Percentiles rank a stretch among this genome's conserved stretches.
These are phyloP conservation scores for Acanthopleura granulata DNA, from an alignment of 2,888 invertebrate genomes.

Conservation along the genomic window DNA sequence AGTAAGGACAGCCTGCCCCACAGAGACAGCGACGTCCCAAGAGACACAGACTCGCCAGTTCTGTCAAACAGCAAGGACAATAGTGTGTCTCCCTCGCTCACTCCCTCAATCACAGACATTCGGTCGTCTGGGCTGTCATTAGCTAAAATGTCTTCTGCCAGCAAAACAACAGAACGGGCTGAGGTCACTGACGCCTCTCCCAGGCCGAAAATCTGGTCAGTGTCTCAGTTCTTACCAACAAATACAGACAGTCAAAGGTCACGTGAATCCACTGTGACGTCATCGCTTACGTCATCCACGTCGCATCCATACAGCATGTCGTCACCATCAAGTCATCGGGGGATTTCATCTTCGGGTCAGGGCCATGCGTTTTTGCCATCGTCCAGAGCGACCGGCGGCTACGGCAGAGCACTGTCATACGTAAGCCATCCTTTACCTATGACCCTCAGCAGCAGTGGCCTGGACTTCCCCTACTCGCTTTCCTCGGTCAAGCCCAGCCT, in stretches of 20 bases:
- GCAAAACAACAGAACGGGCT: background rate
- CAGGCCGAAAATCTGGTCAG: conserved; percentile 57
- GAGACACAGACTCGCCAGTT: background rate
- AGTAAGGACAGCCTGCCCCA: background rate
- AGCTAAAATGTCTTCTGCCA: conserved; percentile 1
- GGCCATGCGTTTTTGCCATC: background rate
- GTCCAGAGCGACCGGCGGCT: background rate
- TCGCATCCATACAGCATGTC: background rate
- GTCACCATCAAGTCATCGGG: background rate
- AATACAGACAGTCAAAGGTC: background rate
- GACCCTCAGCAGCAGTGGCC: background rate
- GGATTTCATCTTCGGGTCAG: background rate
- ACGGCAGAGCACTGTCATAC: background rate
- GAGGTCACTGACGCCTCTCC: background rate
- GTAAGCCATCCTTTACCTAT: background rate
- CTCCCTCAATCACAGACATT: background rate
- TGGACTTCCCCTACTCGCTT: background rate
- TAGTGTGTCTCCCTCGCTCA: background rate
- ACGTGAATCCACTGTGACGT: conserved; percentile 1
- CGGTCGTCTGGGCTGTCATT: background rate
- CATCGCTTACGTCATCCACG: background rate
- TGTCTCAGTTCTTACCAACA: conserved; percentile 43
- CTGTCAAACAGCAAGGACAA: background rate
- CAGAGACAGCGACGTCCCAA: background rate
- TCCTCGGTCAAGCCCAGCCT: background rate